Conservation (phyloP, 2,888 invertebrate species). For the Temnothorax rugatulus region DNA sequence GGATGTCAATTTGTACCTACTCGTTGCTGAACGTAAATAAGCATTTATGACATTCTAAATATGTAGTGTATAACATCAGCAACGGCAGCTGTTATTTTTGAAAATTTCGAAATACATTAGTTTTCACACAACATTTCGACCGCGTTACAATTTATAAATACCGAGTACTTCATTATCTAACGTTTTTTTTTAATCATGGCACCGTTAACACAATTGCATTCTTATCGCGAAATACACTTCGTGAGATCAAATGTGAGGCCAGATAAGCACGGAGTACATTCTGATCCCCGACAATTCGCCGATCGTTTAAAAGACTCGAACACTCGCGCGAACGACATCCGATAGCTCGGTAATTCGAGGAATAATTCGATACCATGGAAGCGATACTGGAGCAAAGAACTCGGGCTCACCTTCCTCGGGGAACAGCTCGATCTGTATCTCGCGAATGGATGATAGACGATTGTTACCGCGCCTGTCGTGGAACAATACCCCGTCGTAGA, state of each 20-base stretch:
- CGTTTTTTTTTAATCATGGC: neutral
- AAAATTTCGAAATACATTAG: neutral
- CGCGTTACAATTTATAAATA: neutral
- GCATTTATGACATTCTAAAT: neutral
- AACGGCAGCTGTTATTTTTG: neutral
- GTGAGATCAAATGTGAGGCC: neutral
- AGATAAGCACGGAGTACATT: neutral
- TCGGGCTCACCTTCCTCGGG: constrained; percentile 64
- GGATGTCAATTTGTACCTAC: neutral
- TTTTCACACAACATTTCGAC: neutral
- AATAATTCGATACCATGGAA: neutral
- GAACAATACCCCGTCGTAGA: neutral
- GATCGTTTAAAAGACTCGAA: neutral
- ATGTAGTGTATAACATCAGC: neutral
- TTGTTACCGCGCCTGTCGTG: neutral
- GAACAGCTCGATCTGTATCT: constrained; percentile 48
- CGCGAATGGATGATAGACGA: constrained; percentile 28
- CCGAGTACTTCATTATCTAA: neutral
- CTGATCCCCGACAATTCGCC: neutral
- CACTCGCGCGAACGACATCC: neutral
- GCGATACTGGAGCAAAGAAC: neutral
- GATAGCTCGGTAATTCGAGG: neutral
- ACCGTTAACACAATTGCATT: neutral
- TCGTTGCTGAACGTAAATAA: neutral
- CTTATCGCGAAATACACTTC: constrained; percentile 3